A percentile compares a stretch with the other conserved stretches of the same genome.
These are phyloP conservation scores for Chirona hameri DNA, from an alignment of 2,888 invertebrate genomes.

Conservation along the genomic window DNA sequence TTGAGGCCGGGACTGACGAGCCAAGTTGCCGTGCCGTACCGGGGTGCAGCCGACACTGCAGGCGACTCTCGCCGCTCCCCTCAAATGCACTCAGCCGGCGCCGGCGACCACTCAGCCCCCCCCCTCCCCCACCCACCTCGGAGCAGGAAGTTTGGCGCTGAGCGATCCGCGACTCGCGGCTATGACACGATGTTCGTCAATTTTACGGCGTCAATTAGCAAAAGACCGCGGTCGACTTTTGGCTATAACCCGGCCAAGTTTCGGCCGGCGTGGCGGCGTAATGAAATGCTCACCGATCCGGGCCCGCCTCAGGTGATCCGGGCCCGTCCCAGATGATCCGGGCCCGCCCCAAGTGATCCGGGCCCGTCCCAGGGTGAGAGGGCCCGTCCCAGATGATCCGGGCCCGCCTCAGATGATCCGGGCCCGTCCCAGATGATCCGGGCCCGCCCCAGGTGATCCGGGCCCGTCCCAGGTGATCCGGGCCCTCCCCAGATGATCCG, in stretches of 20 bases:
- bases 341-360: neutral
- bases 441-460: neutral
- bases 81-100: neutral
- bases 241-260: neutral
- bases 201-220: slow-evolving; percentile 1
- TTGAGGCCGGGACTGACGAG: neutral
- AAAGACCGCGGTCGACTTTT: neutral
- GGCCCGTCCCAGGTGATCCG: too few relatives aligned
- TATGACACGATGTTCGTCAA: slow-evolving; percentile 26
- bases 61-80: neutral
- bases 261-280: neutral
- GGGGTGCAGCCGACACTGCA: neutral
- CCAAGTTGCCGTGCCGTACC: neutral
- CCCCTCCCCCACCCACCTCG: too few relatives aligned
- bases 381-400: neutral
- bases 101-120: too few relatives aligned
- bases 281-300: neutral
- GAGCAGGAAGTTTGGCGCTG: neutral
- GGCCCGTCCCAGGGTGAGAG: neutral
- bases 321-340: too few relatives aligned
- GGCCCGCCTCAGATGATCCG: too few relatives aligned
- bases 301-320: neutral
- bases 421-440: too few relatives aligned
- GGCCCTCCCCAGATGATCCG: neutral
- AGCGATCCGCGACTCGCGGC: neutral